Evolutionary conservation across 2,888 invertebrate genomes (phyloP).

Genomic region (Parnassius orleans): DNA sequence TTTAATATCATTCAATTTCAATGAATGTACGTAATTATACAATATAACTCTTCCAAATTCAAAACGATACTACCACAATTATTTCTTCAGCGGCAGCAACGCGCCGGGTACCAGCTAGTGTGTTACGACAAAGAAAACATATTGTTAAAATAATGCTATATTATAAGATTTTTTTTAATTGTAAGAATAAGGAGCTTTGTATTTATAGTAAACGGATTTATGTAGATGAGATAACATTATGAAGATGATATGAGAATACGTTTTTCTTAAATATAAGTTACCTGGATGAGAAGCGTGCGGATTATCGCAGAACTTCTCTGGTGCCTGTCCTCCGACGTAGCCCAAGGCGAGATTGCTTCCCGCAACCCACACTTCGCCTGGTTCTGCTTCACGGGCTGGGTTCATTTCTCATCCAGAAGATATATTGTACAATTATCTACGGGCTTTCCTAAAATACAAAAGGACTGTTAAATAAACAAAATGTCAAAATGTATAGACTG

Average conservation of each 20-base stretch:
- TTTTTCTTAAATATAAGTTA: conserved; percentile 28
- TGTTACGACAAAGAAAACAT: too few relatives aligned
- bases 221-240: neutral
- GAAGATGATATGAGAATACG: neutral
- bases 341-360: conserved; percentile 90
- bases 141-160: too few relatives aligned
- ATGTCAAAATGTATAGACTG: too few relatives aligned
- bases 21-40: too few relatives aligned
- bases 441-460: conserved; percentile 81
- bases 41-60: too few relatives aligned
- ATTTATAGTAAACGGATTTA: neutral
- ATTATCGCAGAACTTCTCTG: conserved; percentile 88
- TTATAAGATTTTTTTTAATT: too few relatives aligned
- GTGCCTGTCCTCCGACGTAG: conserved; percentile 88
- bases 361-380: conserved; percentile 91
- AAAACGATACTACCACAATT: too few relatives aligned
- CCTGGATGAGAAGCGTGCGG: conserved; percentile 82
- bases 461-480: neutral
- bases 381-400: conserved; percentile 85
- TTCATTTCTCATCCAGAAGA: conserved; percentile 87
- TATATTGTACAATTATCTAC: conserved; percentile 91
- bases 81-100: too few relatives aligned
- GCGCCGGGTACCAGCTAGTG: too few relatives aligned
- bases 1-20: too few relatives aligned
- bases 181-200: too few relatives aligned